These are phyloP conservation scores for Unio pictorum DNA, from an alignment of 2,888 invertebrate genomes.

Conservation along the genomic window DNA sequence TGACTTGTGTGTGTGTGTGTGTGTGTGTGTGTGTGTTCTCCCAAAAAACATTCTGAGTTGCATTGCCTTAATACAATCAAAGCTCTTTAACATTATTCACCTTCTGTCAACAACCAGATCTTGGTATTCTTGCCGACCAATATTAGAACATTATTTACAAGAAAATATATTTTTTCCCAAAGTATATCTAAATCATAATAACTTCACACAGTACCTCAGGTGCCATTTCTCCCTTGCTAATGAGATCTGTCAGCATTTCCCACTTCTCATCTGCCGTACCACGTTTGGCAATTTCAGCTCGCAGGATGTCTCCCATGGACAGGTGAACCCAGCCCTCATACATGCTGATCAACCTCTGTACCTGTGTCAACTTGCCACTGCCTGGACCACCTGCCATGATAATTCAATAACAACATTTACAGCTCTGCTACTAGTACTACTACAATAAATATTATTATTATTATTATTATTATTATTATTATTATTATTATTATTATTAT, in stretches of 20 bases:
- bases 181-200: neutral
- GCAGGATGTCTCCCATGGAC: slow-evolving; percentile 69
- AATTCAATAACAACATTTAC: neutral
- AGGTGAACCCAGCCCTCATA: slow-evolving; percentile 66
- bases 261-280: slow-evolving; percentile 64
- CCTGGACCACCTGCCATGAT: slow-evolving; percentile 81
- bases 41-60: no score
- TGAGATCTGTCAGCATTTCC: slow-evolving; percentile 53
- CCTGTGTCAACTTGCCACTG: slow-evolving; percentile 94
- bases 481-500: no score
- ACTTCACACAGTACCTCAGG: slow-evolving; percentile 54
- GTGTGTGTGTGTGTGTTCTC: no score
- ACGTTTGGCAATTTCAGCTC: slow-evolving; percentile 58
- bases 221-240: slow-evolving; percentile 65
- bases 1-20: no score
- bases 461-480: no score
- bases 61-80: no score
- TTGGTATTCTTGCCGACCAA: no score
- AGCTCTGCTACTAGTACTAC: neutral
- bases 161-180: neutral
- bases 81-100: no score
- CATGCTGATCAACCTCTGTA: slow-evolving; percentile 84
- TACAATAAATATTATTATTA: neutral
- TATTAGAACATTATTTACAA: no score
- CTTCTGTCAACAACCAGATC: no score